Base-by-base conservation (phyloP, 2,888 invertebrate genomes). In the Hydrotaea diabolus region DNA sequence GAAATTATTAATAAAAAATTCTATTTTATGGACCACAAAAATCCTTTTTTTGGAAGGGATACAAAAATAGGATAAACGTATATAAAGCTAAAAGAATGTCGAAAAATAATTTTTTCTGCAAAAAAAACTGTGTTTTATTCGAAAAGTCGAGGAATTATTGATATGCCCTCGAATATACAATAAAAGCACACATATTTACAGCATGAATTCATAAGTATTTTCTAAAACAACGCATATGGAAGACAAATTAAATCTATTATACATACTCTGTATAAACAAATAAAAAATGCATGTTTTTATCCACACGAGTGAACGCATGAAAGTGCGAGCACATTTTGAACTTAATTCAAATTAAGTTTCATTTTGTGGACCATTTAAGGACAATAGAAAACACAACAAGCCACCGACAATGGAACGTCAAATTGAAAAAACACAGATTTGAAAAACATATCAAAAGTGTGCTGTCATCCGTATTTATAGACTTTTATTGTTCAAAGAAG, bases 381-480 rank as follows among this genome's bases (percentile, higher is more conserved):
- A 53, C 53, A 66, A 46, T 2, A 31, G 49, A 46, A 3, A 39
- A 62, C 43, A 7, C 39, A 31, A 49, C 15, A 75, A n/a, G 7
- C 9, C 31, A 15, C 21, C 46, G 46, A 23, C 69, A n/a, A 46
- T 46, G 69, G 69, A 46, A 69, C 11, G 21, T 46, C 21, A 46
- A 23, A 15, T 43, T 69, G 5, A 46, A 43, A 21, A 31, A n/a
- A n/a, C n/a, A n/a, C 36, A 69, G 23, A 46, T 43, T 19, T 15
- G 11, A 2, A 15, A 31, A 31, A 66, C 31, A 19, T n/a, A 31
- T 31, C 13, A 15, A 31, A 5, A 31, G 9, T 74, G 75, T 83
- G 77, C n/a, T 71, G 74, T 83, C 83, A 83, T 80, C 74, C 17
- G 53, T 80, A 83, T 83, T 83, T 83, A 36, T 80, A 77, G 62